Percentiles rank a stretch among this genome's conserved stretches.
These are phyloP conservation scores for Lasioglossum lativentre DNA, from an alignment of 2,888 invertebrate genomes.

Conservation along the genomic window DNA sequence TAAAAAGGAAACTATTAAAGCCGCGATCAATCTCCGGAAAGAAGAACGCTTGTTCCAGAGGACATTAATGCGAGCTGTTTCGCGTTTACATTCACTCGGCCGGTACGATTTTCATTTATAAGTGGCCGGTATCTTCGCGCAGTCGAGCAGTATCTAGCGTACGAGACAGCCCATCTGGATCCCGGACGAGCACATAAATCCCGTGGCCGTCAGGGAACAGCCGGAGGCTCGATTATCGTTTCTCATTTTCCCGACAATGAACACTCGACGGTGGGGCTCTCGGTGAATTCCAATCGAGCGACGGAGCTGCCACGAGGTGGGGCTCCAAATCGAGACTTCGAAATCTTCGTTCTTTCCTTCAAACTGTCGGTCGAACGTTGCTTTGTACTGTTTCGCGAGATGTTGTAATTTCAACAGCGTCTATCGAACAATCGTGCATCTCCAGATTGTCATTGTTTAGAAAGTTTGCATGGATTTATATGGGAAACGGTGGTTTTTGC, in stretches of 20 bases:
- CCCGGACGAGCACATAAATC: conserved; percentile 28
- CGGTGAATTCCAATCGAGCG: conserved; percentile 41
- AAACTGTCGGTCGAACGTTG: background rate
- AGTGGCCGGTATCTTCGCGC: conserved; percentile 5
- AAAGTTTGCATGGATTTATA: background rate
- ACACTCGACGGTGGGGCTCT: conserved; percentile 10
- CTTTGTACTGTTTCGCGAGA: background rate
- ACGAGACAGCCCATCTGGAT: conserved; percentile 17
- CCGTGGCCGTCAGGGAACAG: conserved; percentile 15
- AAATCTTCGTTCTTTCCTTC: background rate
- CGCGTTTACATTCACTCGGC: conserved; percentile 14
- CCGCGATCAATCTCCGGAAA: conserved; percentile 9
- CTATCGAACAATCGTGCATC: background rate
- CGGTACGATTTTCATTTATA: conserved; percentile 14
- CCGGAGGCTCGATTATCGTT: conserved; percentile 40
- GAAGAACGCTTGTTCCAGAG: background rate
- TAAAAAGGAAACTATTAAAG: background rate
- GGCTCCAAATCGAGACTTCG: background rate
- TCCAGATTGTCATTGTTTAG: too few species aligned
- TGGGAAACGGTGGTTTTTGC: background rate
- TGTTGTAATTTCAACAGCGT: too few species aligned
- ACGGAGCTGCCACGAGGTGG: conserved; percentile 19
- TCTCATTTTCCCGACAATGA: conserved; percentile 50
- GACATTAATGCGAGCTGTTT: conserved; percentile 17
- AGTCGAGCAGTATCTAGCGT: conserved; percentile 2